Percentiles rank a stretch among this genome's conserved stretches.
Evolutionary conservation across 2,797 vertebrate genomes (phyloP).

Genomic region (Brachyalestes nurse): DNA sequence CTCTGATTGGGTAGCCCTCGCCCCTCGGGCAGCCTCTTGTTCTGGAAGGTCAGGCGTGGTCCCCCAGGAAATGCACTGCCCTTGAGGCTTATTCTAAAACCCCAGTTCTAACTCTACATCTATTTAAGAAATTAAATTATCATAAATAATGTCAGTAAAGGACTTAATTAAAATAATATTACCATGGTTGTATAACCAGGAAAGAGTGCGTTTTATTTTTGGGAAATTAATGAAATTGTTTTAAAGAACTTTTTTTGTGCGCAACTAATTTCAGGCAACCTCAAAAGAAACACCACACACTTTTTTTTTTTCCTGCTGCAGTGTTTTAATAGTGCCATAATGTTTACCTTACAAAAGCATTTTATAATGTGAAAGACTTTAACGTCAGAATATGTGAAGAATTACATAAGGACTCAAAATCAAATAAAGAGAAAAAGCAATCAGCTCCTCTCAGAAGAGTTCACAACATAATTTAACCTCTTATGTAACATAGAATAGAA

Average conservation of each 20-base stretch:
- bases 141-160: slow-evolving; percentile 13
- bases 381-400: not conserved
- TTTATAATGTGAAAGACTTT: not conserved
- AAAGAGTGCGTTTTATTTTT: not conserved
- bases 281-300: not conserved
- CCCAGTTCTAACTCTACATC: not conserved
- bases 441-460: not conserved
- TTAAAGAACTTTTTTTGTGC: not conserved
- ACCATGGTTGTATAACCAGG: slow-evolving; percentile 1
- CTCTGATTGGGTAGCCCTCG: slow-evolving; percentile 21
- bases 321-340: not conserved
- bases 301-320: not conserved
- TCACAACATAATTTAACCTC: not conserved
- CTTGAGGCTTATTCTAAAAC: slow-evolving; percentile 20
- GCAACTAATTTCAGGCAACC: no score
- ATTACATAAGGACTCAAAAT: not conserved
- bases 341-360: not conserved
- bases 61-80: slow-evolving; percentile 31
- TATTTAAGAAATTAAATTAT: slow-evolving; percentile 24
- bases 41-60: slow-evolving; percentile 22
- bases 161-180: slow-evolving; percentile 22
- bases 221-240: not conserved
- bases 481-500: not conserved
- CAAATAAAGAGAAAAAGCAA: not conserved
- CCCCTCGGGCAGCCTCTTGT: slow-evolving; percentile 38